Conservation (phyloP, 2,113 vertebrate genomes). For the Phylloscopus whistleri region DNA sequence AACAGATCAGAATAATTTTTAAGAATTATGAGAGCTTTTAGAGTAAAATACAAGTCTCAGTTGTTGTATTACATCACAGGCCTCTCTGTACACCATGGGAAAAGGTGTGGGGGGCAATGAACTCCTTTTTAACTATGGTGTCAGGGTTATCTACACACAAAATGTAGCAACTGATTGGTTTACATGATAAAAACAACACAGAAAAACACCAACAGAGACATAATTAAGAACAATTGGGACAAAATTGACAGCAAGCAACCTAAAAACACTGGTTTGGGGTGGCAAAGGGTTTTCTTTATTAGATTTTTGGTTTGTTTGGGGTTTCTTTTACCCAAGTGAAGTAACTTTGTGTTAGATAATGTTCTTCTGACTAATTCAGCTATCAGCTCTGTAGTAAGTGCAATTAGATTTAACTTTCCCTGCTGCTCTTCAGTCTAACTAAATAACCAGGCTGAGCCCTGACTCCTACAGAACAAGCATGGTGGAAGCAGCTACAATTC, state of each 20-base stretch:
- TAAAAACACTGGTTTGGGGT: neutral
- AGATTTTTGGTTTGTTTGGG: neutral
- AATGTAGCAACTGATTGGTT: neutral
- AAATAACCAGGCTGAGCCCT: neutral
- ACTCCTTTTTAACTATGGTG: neutral
- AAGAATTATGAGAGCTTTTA: neutral
- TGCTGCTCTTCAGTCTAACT: neutral
- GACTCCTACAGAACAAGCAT: neutral
- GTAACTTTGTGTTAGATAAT: neutral
- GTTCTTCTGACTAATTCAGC: neutral
- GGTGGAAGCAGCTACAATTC: neutral
- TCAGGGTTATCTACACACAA: neutral
- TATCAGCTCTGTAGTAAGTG: neutral
- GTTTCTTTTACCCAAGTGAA: neutral
- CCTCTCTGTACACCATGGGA: neutral
- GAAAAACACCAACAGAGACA: neutral
- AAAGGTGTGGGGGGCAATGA: neutral
- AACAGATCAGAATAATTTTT: neutral
- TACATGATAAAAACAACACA: neutral
- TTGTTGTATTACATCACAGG: neutral
- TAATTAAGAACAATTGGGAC: neutral
- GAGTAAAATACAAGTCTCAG: neutral
- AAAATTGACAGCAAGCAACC: neutral
- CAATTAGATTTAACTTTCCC: neutral
- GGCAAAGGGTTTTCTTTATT: rapidly evolving